phyloP scores from a whole-genome alignment of 2,888 invertebrate genomes.

The Noctua fimbriata region DNA sequence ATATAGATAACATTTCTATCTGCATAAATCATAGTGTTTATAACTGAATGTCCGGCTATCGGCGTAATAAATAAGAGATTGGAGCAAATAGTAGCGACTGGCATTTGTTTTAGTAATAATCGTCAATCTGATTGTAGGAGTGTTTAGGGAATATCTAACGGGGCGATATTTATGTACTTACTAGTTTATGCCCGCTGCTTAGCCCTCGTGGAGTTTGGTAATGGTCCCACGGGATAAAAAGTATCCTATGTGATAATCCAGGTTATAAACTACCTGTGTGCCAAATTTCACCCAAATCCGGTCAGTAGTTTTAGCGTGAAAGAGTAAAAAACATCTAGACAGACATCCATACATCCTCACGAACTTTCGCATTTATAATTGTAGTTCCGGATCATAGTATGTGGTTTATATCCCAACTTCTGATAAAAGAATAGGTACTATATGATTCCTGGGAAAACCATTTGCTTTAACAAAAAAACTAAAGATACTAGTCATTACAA shows the following conservation, averaged over 20 bases:
- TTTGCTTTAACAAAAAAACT: too few species aligned
- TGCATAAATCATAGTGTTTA: conserved; percentile 32
- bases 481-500: too few species aligned
- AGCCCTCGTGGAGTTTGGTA: too few species aligned
- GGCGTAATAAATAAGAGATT: conserved; percentile 33
- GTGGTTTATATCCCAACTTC: background rate
- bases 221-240: too few species aligned
- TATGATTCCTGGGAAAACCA: background rate
- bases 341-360: too few species aligned
- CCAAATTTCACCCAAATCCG: too few species aligned
- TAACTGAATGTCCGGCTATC: conserved; percentile 53
- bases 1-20: conserved; percentile 51
- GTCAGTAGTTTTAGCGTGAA: too few species aligned
- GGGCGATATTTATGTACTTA: background rate
- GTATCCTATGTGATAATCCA: too few species aligned
- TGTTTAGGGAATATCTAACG: background rate
- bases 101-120: conserved; percentile 22
- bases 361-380: background rate
- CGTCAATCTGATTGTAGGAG: conserved; percentile 25
- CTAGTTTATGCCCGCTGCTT: too few species aligned
- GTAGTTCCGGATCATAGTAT: background rate
- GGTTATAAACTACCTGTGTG: too few species aligned
- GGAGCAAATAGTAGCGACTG: conserved; percentile 15
- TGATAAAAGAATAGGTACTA: too few species aligned
- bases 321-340: too few species aligned